A percentile compares a stretch with the other conserved stretches of the same genome.
phyloP scores from a whole-genome alignment of 2,888 invertebrate genomes.

The Chaitophorus viminalis region DNA sequence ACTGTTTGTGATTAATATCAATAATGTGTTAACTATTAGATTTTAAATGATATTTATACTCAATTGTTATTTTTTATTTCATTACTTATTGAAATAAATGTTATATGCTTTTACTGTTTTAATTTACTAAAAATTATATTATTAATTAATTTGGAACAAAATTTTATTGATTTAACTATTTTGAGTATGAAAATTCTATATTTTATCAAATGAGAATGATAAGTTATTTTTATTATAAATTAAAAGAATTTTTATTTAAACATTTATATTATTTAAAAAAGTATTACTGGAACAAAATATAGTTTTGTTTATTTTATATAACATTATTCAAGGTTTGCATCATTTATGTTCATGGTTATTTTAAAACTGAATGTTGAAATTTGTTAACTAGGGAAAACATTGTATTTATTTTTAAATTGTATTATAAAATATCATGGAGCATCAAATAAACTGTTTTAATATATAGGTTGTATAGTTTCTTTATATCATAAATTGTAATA shows the following conservation, averaged over 20 bases:
- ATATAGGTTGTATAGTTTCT: background rate
- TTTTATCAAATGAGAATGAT: background rate
- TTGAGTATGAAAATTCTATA: slow-evolving; percentile 12
- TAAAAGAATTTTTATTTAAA: background rate
- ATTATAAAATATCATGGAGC: slow-evolving; percentile 15
- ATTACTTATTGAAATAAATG: background rate
- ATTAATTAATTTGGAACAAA: background rate
- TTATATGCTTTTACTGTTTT: background rate
- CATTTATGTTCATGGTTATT: slow-evolving; percentile 26
- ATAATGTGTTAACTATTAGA: slow-evolving; percentile 31
- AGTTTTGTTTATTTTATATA: background rate
- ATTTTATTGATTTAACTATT: background rate
- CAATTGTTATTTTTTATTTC: background rate
- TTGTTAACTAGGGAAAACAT: background rate
- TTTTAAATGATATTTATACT: slow-evolving; percentile 16
- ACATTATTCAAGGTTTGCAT: background rate
- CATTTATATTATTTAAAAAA: background rate
- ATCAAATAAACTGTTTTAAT: slow-evolving; percentile 7
- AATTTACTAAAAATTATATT: background rate
- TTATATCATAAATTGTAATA: background rate
- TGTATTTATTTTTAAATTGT: slow-evolving; percentile 18
- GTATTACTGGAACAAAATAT: slow-evolving; percentile 9
- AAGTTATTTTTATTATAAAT: background rate
- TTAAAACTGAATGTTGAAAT: background rate
- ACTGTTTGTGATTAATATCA: slow-evolving; percentile 5